Evolutionary conservation across 2,113 vertebrate genomes (phyloP).

Genomic region (Sinocyclocheilus rhinocerous): DNA sequence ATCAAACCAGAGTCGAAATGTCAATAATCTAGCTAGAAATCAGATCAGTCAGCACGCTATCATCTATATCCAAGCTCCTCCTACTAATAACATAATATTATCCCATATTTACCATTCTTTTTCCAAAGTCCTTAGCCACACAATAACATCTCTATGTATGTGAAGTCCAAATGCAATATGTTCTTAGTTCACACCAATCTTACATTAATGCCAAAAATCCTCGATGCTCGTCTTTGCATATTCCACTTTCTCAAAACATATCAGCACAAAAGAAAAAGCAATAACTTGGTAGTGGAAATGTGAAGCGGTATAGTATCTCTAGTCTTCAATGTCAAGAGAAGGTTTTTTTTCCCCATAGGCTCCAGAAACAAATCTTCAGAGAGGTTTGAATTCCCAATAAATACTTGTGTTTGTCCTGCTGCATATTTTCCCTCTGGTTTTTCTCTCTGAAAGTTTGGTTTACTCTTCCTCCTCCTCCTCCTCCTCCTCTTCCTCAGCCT

Average conservation of each 20-base stretch:
- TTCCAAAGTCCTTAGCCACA: too few species aligned
- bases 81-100: constrained; percentile 20
- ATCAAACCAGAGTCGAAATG: too few species aligned
- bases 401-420: constrained; percentile 56
- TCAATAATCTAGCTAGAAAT: neutral
- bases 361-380: constrained; percentile 21
- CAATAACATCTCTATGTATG: too few species aligned
- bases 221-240: neutral
- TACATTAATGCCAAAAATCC: neutral
- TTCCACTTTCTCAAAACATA: neutral
- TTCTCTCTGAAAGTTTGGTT: neutral
- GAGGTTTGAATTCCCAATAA: constrained; percentile 46
- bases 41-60: too few species aligned
- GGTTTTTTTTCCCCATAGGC: neutral
- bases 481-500: constrained; percentile 77
- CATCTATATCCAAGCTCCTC: neutral
- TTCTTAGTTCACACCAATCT: neutral
- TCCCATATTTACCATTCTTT: constrained; percentile 31
- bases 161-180: neutral
- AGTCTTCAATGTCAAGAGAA: constrained; percentile 16
- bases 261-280: constrained; percentile 28
- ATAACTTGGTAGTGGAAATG: neutral
- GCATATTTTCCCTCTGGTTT: neutral
- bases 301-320: constrained; percentile 36
- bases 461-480: constrained; percentile 62